Percentiles rank a stretch among this genome's conserved stretches.
Evolutionary conservation across 1,140 invertebrate genomes (phyloP).

Genomic region (Papilio polytes): DNA sequence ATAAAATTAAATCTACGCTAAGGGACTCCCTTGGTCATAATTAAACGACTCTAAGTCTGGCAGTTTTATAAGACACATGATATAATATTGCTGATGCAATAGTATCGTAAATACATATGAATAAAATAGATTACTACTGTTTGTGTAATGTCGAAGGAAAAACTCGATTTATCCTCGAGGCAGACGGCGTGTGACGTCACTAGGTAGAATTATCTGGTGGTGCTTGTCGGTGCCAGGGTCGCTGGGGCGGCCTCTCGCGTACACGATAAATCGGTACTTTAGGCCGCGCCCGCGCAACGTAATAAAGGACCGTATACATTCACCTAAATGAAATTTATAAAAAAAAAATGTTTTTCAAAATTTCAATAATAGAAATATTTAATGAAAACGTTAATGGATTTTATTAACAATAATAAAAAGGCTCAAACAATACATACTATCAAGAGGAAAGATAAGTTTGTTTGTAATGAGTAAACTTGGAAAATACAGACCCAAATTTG

Average conservation of each 20-base stretch:
- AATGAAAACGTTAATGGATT: too few species aligned
- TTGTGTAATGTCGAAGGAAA: constrained; percentile 41
- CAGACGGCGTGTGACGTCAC: constrained; percentile 50
- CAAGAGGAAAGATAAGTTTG: background rate
- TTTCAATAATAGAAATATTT: background rate
- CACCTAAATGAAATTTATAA: background rate
- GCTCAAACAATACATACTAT: background rate
- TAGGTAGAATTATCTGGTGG: constrained; percentile 62
- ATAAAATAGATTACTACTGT: constrained; percentile 1
- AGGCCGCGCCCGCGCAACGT: constrained; percentile 54
- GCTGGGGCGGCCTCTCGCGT: constrained; percentile 53
- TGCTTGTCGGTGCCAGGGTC: constrained; percentile 70
- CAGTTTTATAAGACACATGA: background rate
- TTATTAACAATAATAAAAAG: background rate
- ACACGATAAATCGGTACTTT: constrained; percentile 63
- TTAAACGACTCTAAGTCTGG: background rate
- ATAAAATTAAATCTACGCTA: background rate
- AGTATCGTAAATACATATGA: background rate
- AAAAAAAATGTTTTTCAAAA: too few species aligned
- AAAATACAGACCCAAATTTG: background rate
- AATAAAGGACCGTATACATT: background rate
- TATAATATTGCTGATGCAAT: background rate
- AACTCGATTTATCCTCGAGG: constrained; percentile 51
- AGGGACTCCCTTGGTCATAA: background rate
- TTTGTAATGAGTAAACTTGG: background rate